Percentiles rank a stretch among this genome's conserved stretches.
These are phyloP conservation scores for Mirza zaza DNA, from an alignment of 2,113 vertebrate species.

Conservation along the genomic window DNA sequence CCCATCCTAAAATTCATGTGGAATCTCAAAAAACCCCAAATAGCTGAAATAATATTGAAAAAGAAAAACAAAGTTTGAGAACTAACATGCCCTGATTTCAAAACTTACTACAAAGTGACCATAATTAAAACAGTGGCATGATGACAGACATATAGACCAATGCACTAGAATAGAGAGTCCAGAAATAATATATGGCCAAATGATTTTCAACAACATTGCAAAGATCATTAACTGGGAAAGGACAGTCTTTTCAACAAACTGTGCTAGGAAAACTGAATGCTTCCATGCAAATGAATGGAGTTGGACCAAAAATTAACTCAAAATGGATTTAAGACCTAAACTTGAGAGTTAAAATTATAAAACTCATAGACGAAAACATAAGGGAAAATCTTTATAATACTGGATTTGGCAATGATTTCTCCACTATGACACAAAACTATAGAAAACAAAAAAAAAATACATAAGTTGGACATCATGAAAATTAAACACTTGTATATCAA, in stretches of 20 bases:
- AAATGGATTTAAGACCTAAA: not conserved
- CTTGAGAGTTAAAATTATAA: not conserved
- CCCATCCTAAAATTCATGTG: not conserved
- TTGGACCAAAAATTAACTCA: not conserved
- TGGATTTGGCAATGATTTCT: not conserved
- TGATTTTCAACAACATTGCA: not conserved
- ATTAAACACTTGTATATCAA: not conserved
- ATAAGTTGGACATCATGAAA: not conserved
- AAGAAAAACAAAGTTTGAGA: not conserved
- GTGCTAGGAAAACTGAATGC: not conserved
- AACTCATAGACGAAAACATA: not conserved
- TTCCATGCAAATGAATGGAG: not conserved
- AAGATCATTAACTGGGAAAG: not conserved
- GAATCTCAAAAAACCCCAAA: not conserved
- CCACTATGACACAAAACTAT: not conserved
- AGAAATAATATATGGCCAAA: not conserved
- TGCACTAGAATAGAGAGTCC: not conserved
- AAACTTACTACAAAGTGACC: not conserved
- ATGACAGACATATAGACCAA: not conserved
- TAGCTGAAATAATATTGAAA: not conserved
- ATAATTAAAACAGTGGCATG: not conserved
- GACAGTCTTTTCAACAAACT: not conserved
- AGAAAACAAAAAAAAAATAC: not conserved
- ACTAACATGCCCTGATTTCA: not conserved
- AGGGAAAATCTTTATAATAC: not conserved